phyloP scores from a whole-genome alignment of 2,797 vertebrate species.

The Tadarida brasiliensis region DNA sequence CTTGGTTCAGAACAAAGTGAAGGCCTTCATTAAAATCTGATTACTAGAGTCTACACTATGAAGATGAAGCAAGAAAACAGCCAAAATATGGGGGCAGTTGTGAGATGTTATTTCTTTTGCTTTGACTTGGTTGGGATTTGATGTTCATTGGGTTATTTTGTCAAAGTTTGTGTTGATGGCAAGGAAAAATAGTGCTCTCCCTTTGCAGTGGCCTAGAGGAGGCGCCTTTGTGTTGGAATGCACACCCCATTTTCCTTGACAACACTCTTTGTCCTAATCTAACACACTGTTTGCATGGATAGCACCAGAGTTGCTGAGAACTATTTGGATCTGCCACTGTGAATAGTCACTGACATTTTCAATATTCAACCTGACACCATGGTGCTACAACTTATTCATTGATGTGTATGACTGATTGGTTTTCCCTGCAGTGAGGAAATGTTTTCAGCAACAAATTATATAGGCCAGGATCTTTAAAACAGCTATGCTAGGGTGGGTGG shows the following conservation, averaged over 20 bases:
- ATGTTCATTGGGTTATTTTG: slow-evolving; percentile 19
- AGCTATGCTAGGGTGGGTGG: neutral
- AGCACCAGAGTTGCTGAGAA: slow-evolving; percentile 44
- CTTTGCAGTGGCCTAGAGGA: neutral
- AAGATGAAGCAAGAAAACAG: neutral
- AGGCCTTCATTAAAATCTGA: neutral
- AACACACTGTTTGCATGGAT: neutral
- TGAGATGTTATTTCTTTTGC: neutral
- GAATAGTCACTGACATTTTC: slow-evolving; percentile 11
- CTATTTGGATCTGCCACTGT: neutral
- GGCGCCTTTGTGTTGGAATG: neutral
- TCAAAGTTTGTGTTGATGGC: slow-evolving; percentile 5
- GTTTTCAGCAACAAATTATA: slow-evolving; percentile 45
- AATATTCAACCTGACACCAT: neutral
- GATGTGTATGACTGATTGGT: slow-evolving; percentile 20
- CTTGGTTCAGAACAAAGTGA: slow-evolving; percentile 42
- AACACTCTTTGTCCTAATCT: neutral
- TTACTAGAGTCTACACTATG: neutral
- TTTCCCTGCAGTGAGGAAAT: neutral
- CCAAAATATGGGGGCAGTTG: neutral
- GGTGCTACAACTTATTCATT: slow-evolving; percentile 6
- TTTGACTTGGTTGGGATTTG: slow-evolving; percentile 17
- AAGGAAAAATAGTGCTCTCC: neutral
- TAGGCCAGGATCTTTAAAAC: slow-evolving; percentile 66
- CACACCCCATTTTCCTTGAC: neutral